A percentile compares a stretch with the other conserved stretches of the same genome.
phyloP scores from a whole-genome alignment of 2,888 invertebrate genomes.

The Actias luna region DNA sequence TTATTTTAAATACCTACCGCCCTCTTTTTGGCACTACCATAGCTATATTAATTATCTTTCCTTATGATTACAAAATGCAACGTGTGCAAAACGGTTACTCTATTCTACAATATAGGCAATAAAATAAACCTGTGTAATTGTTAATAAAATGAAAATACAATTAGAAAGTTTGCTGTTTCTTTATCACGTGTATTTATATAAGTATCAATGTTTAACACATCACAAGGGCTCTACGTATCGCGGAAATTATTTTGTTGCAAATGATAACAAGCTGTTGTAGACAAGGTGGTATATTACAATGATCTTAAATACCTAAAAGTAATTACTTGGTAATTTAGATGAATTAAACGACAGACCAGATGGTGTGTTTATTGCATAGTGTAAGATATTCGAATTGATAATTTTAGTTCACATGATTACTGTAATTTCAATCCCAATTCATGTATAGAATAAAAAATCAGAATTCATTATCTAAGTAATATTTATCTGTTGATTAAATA shows the following conservation, averaged over 20 bases:
- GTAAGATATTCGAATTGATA: too few relatives aligned
- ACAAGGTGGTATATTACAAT: neutral
- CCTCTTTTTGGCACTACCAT: neutral
- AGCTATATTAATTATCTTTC: neutral
- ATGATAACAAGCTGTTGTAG: neutral
- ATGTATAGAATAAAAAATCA: too few relatives aligned
- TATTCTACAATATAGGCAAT: neutral
- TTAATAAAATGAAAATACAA: constrained; percentile 9
- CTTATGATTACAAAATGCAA: neutral
- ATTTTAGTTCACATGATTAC: too few relatives aligned
- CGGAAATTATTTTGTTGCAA: constrained; percentile 1
- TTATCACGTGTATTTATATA: constrained; percentile 2
- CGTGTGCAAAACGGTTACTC: neutral
- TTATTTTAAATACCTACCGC: neutral
- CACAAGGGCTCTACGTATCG: constrained; percentile 2
- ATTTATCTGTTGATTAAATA: too few relatives aligned
- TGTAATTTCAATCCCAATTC: too few relatives aligned
- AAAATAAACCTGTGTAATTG: constrained; percentile 10
- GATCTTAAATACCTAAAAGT: neutral
- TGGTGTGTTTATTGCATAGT: too few relatives aligned
- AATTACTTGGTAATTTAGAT: neutral
- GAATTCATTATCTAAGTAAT: too few relatives aligned
- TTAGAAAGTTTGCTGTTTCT: constrained; percentile 14
- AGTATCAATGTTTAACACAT: neutral
- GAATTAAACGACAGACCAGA: neutral